Percentiles rank a stretch among this genome's conserved stretches.
Evolutionary conservation across 2,113 vertebrate genomes (phyloP).

Genomic region (Neogale vison): DNA sequence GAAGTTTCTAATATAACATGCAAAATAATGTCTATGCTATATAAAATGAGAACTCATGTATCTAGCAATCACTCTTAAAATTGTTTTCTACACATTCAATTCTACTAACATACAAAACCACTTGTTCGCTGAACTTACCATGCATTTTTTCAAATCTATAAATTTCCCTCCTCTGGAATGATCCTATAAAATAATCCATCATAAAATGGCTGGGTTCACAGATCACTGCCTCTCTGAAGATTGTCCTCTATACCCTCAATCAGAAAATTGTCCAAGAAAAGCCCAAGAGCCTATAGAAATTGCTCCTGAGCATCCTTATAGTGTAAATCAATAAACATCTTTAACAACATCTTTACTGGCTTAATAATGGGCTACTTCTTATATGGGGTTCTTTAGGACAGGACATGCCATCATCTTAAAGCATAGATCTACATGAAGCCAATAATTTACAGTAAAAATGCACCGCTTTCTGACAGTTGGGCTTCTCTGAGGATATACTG

Average conservation of each 20-base stretch:
- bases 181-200: slow-evolving; percentile 9
- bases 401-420: not conserved
- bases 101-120: not conserved
- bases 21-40: not conserved
- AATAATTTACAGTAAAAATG: not conserved
- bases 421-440: not conserved
- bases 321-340: slow-evolving; percentile 5
- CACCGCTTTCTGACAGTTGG: not conserved
- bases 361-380: not conserved
- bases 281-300: not conserved
- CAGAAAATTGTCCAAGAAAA: slow-evolving; percentile 50
- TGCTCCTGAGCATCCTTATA: not conserved
- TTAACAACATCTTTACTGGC: not conserved
- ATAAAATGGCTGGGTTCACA: slow-evolving; percentile 24
- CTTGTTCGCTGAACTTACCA: not conserved
- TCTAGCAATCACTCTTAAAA: not conserved
- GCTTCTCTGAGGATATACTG: not conserved
- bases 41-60: not conserved
- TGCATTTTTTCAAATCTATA: not conserved
- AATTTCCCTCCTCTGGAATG: not conserved
- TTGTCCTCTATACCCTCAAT: slow-evolving; percentile 2
- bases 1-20: not conserved
- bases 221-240: slow-evolving; percentile 22
- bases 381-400: not conserved
- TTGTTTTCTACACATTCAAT: not conserved